phyloP scores from a whole-genome alignment of 2,797 vertebrate species.

The Mus minutoides region DNA sequence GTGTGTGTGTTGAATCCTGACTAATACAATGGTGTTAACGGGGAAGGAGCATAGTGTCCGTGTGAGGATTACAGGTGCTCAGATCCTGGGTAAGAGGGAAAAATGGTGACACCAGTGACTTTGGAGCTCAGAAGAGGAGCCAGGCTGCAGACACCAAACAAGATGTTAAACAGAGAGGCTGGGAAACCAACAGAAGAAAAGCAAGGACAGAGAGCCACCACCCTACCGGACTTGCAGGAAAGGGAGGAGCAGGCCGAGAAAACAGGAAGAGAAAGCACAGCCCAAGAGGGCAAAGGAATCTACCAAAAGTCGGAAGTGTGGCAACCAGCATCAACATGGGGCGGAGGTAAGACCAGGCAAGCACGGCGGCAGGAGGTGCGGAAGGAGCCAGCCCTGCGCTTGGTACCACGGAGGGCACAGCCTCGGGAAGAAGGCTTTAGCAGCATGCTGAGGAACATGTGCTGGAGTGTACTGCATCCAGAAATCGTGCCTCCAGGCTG shows the following conservation, averaged over 20 bases:
- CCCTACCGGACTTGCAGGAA: too few relatives aligned
- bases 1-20: not conserved
- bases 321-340: not conserved
- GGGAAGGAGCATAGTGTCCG: not conserved
- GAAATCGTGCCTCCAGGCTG: not conserved
- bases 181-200: too few relatives aligned
- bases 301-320: not conserved
- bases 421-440: too few relatives aligned
- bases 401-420: too few relatives aligned
- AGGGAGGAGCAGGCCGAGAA: not conserved
- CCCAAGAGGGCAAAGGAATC: not conserved
- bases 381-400: not conserved
- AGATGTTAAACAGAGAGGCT: not conserved
- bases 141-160: too few relatives aligned
- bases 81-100: not conserved
- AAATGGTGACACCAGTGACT: not conserved
- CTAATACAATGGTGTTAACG: not conserved
- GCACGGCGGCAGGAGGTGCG: not conserved
- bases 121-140: not conserved
- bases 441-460: not conserved
- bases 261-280: not conserved
- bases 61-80: not conserved
- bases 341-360: accelerated
- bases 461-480: not conserved
- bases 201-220: not conserved